Base-by-base conservation (phyloP, 2,888 invertebrate genomes). In the Rhogogaster chlorosoma region DNA sequence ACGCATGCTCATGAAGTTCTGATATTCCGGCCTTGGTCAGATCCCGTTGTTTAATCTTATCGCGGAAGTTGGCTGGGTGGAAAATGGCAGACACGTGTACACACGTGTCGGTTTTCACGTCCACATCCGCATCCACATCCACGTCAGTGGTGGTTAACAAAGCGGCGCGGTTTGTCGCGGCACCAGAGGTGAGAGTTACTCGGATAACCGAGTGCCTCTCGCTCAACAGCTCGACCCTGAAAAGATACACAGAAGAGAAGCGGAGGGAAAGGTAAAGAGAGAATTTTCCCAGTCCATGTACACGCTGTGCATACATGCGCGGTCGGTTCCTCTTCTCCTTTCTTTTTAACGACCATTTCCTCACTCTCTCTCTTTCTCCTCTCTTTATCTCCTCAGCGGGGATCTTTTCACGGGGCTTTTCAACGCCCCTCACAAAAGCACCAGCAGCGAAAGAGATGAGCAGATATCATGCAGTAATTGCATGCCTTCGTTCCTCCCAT, bases 381-480 rank as follows among this genome's bases (percentile, higher is more conserved):
- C 64, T 22, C 75, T 64, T 84, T 67, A 36, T 70, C 61, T 64
- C 64, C 38, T 15, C n/a, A 38, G 83, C 53, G 75, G n/a, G 71
- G 84, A 84, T 84, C 85, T 85, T 88, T 89, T 84, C 75, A 73
- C 75, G 26, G 86, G 71, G 87, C 86, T 87, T 86, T 87, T 85
- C 84, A 86, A 49, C 84, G 84, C 32, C 61, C 45, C 83, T 85
- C 88, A 86, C 87, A 85, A 88, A 87, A 87, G 87, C 84, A 84
- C 53, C 85, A 87, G 88, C 88, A 87, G 87, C 88, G 86, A 86
- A 87, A 87, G 86, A 87, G 88, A 88, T 88, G 88, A 89, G 87
- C 86, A 87, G 88, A 88, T 86, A 87, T 87, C 87, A 87, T 86
- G 87, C 87, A 86, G 88, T 89, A 90, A 90, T 90, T 90, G 89